These are phyloP conservation scores for Megatriorchis doriae DNA, from an alignment of 2,113 vertebrate genomes.

Conservation along the genomic window DNA sequence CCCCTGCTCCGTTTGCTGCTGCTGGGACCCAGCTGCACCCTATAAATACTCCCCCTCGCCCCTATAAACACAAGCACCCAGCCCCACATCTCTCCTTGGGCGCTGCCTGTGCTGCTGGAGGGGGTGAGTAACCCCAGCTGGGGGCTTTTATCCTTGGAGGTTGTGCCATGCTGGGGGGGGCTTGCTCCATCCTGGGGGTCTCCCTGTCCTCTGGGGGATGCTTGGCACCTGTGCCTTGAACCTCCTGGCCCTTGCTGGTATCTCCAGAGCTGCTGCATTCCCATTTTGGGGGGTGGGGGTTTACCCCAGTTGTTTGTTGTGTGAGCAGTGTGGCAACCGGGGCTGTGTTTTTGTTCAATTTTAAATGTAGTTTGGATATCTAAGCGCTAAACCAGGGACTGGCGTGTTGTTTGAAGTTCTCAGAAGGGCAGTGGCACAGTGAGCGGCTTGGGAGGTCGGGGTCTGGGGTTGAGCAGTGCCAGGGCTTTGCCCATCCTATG, in stretches of 20 bases:
- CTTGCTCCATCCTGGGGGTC: no score
- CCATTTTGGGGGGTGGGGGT: background rate
- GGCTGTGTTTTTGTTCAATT: no score
- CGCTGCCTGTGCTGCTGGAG: background rate
- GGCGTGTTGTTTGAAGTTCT: no score
- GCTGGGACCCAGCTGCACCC: background rate
- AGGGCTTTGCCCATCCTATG: background rate
- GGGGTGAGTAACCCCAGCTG: background rate
- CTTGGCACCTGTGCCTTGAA: background rate
- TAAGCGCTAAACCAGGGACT: background rate
- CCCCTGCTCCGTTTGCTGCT: background rate
- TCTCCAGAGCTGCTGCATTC: background rate
- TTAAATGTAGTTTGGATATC: no score
- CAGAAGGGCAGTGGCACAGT: background rate
- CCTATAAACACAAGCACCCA: background rate
- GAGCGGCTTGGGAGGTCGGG: background rate
- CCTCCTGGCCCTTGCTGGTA: rapidly evolving
- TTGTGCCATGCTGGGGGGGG: background rate
- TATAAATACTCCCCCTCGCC: no score
- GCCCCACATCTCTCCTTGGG: no score
- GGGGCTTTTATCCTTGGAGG: background rate
- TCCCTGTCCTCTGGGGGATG: no score
- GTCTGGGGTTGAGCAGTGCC: background rate
- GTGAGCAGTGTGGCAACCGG: rapidly evolving
- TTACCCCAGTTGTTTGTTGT: no score